Base-by-base conservation (phyloP, 2,797 vertebrate species). In the Champsocephalus gunnari region DNA sequence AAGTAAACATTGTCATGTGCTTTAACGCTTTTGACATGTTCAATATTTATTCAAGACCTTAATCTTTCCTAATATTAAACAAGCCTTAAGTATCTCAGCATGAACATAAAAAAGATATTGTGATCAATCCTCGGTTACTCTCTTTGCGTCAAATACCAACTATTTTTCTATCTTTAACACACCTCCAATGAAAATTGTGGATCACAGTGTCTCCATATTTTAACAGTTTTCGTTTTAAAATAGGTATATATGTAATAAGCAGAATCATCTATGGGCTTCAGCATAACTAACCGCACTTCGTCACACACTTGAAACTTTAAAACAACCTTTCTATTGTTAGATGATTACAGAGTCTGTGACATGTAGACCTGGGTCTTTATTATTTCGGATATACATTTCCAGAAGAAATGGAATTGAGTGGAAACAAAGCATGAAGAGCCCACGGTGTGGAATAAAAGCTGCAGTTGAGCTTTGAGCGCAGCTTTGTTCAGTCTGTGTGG, bases 401-500 rank as follows among this genome's bases (percentile, higher is more conserved):
- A 43, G 63, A 79, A 34, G 10, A 54, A 63, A n/a, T 8, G 14
- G n/a, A 16, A 68, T 49, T 68, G 55, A 62, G 58, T 62, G 4
- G 41, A 11, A 56, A 32, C 6, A 53, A 43, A 69, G 61, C 12
- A 13, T 16, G 7, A 19, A 34, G 11, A 62, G 51, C 78, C 32
- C 50, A 28, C 12, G 0, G 0, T 67, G 24, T 58, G 59, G 77
- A 44, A 44, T 43, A 2, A 51, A n/a, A 17, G 16, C 38, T 8
- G 32, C 57, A 32, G 58, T 61, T 3, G 7, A 32, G 6, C 47
- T 68, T 62, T 83, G 66, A 84, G 4, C n/a, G 41, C 28, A 63
- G 48, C 69, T 74, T 43, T 58, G 3, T 59, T 65, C 41, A 3
- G 50, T 34, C n/a, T 73, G 64, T 81, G 64, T 71, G 77, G 64